Percentiles rank a stretch among this genome's conserved stretches.
phyloP scores from a whole-genome alignment of 2,888 invertebrate genomes.

The Hylaea fasciaria region DNA sequence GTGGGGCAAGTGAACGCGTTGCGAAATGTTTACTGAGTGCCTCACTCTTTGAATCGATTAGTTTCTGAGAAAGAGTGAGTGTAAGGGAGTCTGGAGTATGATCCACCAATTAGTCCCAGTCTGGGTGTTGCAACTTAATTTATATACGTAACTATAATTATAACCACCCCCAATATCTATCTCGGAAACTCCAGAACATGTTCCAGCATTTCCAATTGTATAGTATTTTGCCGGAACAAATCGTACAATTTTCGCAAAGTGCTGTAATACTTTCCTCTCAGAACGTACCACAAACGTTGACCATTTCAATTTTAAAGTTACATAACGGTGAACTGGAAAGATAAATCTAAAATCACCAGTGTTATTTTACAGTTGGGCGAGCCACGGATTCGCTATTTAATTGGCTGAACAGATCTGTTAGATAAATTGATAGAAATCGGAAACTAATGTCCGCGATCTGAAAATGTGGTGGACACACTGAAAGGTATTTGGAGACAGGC shows the following conservation, averaged over 20 bases:
- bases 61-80: too few species aligned
- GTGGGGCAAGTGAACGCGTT: too few species aligned
- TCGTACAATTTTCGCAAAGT: conserved; percentile 16
- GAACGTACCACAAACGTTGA: conserved; percentile 13
- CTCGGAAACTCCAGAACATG: neutral
- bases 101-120: too few species aligned
- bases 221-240: conserved; percentile 8
- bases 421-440: conserved; percentile 43
- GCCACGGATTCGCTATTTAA: conserved; percentile 28
- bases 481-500: conserved; percentile 40
- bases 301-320: conserved; percentile 27
- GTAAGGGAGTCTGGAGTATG: too few species aligned
- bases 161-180: too few species aligned
- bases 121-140: too few species aligned
- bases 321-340: conserved; percentile 16
- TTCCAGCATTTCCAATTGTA: neutral
- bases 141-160: too few species aligned
- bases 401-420: conserved; percentile 31
- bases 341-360: conserved; percentile 33
- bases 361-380: conserved; percentile 30
- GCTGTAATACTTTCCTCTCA: conserved; percentile 7
- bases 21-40: too few species aligned
- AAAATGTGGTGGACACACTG: conserved; percentile 30
- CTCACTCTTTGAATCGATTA: too few species aligned
- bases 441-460: conserved; percentile 30